Percentiles rank a stretch among this genome's conserved stretches.
These are phyloP conservation scores for Corynorhinus townsendii DNA, from an alignment of 2,113 vertebrate genomes.

Conservation along the genomic window DNA sequence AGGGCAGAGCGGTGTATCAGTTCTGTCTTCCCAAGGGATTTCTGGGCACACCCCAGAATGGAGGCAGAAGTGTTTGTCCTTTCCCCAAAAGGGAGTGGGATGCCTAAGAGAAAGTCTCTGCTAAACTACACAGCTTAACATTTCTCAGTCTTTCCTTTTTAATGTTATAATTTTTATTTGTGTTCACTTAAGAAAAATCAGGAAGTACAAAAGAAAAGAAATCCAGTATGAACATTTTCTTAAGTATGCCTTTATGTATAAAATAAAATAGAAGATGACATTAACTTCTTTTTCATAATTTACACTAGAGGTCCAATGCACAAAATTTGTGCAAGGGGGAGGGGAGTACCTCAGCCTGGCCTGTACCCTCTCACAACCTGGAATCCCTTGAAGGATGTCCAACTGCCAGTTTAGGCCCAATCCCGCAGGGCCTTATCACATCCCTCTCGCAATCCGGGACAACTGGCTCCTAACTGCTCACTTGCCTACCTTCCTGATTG, in stretches of 20 bases:
- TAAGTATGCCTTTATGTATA: background rate
- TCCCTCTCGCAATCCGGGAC: too few relatives aligned
- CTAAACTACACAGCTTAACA: background rate
- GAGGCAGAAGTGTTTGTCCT: background rate
- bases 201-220: background rate
- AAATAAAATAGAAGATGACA: background rate
- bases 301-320: background rate
- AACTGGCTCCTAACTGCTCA: too few relatives aligned
- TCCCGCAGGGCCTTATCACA: too few relatives aligned
- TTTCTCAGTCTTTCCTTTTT: background rate
- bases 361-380: too few relatives aligned
- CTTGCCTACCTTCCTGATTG: too few relatives aligned
- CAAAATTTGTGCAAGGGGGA: too few relatives aligned
- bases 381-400: too few relatives aligned
- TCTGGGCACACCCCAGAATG: background rate
- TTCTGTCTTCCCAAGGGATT: background rate
- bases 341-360: too few relatives aligned
- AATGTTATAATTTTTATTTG: background rate
- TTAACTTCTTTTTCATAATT: background rate
- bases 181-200: slow-evolving; percentile 21
- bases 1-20: background rate
- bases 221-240: background rate
- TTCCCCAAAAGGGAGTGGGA: background rate
- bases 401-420: too few relatives aligned
- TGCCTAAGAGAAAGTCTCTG: background rate